Evolutionary conservation across 2,797 vertebrate genomes (phyloP).

Genomic region (Falco columbarius): DNA sequence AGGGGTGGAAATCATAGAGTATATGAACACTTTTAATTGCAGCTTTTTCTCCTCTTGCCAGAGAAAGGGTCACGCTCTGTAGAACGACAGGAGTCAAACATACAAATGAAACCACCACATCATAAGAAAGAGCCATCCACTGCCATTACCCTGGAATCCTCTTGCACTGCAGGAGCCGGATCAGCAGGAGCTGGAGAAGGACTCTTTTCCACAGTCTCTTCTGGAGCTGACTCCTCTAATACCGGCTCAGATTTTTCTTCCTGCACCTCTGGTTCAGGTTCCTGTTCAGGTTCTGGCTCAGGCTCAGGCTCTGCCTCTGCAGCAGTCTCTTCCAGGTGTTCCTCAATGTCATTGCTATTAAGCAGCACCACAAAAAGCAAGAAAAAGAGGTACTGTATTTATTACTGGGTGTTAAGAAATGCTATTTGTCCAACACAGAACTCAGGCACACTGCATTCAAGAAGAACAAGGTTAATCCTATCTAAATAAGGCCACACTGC

Average conservation of each 20-base stretch:
- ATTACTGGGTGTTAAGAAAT: background rate
- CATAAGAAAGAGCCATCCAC: background rate
- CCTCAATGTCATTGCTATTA: conserved; percentile 87
- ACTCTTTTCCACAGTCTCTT: conserved; percentile 84
- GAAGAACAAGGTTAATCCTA: background rate
- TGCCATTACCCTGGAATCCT: conserved; percentile 88
- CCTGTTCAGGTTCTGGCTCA: conserved; percentile 86
- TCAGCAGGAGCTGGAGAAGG: conserved; percentile 86
- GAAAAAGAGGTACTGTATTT: background rate
- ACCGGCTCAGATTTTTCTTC: conserved; percentile 83
- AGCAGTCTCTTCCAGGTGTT: conserved; percentile 84
- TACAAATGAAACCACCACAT: background rate
- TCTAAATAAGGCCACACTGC: background rate
- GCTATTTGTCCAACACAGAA: background rate
- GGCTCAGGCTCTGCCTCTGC: conserved; percentile 83
- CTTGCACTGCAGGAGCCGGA: conserved; percentile 82
- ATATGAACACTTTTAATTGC: background rate
- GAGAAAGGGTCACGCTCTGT: background rate
- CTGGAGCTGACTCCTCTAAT: conserved; percentile 79
- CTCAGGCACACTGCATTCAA: background rate
- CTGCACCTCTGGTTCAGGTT: conserved; percentile 79
- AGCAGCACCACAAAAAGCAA: background rate
- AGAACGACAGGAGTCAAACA: background rate
- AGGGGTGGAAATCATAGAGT: background rate
- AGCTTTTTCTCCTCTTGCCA: background rate